Conservation (phyloP, 2,113 vertebrate genomes). For the Crotalus viridis region DNA sequence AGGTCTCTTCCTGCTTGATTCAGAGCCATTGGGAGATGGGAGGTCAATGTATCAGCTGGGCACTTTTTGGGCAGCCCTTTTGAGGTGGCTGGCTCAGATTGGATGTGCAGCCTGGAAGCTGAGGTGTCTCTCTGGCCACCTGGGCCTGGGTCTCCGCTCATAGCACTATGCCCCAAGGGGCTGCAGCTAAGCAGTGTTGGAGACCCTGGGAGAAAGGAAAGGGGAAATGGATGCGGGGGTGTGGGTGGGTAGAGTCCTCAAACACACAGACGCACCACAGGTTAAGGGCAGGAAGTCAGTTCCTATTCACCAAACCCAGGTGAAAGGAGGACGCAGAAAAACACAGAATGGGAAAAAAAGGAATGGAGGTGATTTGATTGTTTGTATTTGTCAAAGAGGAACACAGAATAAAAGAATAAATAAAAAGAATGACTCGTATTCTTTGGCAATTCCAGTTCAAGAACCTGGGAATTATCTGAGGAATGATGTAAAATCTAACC, state of each 20-base stretch:
- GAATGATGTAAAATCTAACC: not conserved
- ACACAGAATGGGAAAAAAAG: not conserved
- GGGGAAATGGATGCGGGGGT: not conserved
- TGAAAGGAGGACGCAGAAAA: not conserved
- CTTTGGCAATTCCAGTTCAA: not conserved
- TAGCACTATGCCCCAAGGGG: not conserved
- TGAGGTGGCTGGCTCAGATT: not conserved
- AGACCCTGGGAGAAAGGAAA: not conserved
- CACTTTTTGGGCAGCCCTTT: not conserved
- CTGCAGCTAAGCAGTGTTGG: not conserved
- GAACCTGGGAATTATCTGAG: not conserved
- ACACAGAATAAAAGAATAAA: not conserved
- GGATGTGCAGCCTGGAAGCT: not conserved
- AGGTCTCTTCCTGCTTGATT: not conserved
- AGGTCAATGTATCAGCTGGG: not conserved
- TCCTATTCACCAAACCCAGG: not conserved
- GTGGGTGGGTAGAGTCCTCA: not conserved
- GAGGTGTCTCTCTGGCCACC: not conserved
- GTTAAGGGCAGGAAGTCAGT: not conserved
- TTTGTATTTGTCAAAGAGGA: not conserved
- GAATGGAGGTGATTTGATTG: not conserved
- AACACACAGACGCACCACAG: not conserved
- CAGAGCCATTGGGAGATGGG: constrained; percentile 24
- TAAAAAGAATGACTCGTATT: not conserved
- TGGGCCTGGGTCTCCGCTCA: not conserved